phyloP scores from a whole-genome alignment of 2,888 invertebrate genomes.

The Exephanes ischioxanthus region DNA sequence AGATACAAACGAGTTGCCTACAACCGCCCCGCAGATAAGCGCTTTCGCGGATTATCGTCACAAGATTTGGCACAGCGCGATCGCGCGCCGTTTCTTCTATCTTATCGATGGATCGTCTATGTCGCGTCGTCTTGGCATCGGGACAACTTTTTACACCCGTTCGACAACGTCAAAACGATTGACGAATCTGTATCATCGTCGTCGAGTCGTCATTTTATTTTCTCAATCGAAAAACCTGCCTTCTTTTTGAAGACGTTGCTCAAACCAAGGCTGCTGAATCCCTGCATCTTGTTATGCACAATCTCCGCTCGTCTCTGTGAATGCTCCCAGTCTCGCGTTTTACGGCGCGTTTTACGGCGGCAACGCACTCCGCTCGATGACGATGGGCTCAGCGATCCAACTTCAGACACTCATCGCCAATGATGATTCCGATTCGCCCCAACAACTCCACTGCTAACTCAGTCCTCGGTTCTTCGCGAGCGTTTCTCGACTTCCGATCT shows the following conservation, averaged over 20 bases:
- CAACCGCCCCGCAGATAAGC: constrained; percentile 15
- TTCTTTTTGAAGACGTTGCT: constrained; percentile 82
- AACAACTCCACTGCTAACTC: constrained; percentile 10
- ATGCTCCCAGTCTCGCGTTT: neutral
- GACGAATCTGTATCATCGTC: neutral
- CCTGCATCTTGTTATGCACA: constrained; percentile 79
- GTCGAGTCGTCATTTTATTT: constrained; percentile 27
- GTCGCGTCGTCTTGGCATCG: constrained; percentile 14
- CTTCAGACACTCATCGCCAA: neutral
- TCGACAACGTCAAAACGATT: constrained; percentile 4
- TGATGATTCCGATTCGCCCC: neutral
- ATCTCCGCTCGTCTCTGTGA: neutral
- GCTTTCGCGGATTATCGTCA: constrained; percentile 11
- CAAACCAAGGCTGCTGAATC: constrained; percentile 80
- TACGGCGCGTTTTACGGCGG: neutral
- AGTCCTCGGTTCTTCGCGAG: constrained; percentile 36
- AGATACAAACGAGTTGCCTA: neutral
- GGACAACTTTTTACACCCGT: constrained; percentile 44
- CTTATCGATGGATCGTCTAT: constrained; percentile 57
- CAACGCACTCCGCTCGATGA: constrained; percentile 2
- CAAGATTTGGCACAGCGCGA: neutral
- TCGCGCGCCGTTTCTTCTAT: constrained; percentile 45
- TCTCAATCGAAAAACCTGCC: constrained; percentile 75
- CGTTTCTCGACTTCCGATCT: constrained; percentile 40
- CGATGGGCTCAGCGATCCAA: constrained; percentile 2